Base-by-base conservation (phyloP, 1,140 invertebrate genomes). In the Bursaphelenchus mucronatus region DNA sequence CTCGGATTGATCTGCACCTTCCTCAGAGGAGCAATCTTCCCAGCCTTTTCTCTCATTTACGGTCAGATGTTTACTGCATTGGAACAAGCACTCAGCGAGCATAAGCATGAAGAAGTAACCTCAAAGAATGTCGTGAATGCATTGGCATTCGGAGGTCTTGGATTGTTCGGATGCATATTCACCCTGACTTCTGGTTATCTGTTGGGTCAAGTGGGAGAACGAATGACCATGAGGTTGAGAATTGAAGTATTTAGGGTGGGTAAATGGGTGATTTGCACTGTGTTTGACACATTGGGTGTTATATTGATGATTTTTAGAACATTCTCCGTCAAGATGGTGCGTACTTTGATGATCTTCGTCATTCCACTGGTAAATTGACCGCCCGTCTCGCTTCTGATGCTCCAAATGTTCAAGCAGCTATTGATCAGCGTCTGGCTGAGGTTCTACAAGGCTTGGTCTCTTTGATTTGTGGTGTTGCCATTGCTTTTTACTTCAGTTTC, bases 341-440 rank as follows among this genome's bases (percentile, higher is more conserved):
- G 7, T 86, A 72, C 66, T 86, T 83, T 81, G 85, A 86, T 75
- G 76, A 84, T 55, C 73, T 76, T 8, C 74, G 79, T 17, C 85
- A 86, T 70, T 71, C 73, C 46, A 75, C 81, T 43, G 84, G 85
- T 47, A 81, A 79, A 19, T 62, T 86, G 45, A 80, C 82, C n/a
- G 82, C 84, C 6, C 67, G 84, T 54, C 76, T 86, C 40, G 78
- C 85, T 11, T 82, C 80, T 13, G 85, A 86, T 75, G 83, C 84
- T 53, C 82, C 84, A 43, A 80, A 81, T 66, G 81, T 86, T 8
- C 83, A 86, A 71, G 83, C 83, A 67, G 84, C 84, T 9, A 82
- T 84, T 49, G 84, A 75, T 58, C 66, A 77, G 13, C 75, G 82
- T 62, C 63, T 85, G 8, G 83, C 82, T 5, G 75, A 71, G 11